phyloP scores from a whole-genome alignment of 2,113 vertebrate species.

The Xenopus laevis region DNA sequence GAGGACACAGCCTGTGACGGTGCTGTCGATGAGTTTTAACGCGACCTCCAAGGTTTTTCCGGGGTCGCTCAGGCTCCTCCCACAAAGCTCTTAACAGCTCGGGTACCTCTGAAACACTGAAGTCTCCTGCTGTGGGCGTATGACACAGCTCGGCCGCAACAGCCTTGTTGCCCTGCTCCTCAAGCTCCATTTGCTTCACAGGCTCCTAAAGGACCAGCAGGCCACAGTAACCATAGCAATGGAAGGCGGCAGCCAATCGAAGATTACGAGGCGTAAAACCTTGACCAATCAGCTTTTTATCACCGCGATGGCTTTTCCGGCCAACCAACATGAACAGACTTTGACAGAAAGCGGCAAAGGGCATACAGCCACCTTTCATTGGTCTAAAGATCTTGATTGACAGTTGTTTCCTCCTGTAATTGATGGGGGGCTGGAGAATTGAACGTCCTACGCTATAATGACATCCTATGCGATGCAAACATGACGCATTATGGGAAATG shows the following conservation, averaged over 20 bases:
- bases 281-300: no score
- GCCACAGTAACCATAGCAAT: constrained; percentile 9
- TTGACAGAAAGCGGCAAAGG: no score
- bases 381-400: no score
- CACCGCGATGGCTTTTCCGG: no score
- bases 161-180: not conserved
- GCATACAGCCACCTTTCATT: no score
- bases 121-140: not conserved
- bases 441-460: no score
- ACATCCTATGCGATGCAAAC: no score
- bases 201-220: not conserved
- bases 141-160: not conserved
- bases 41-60: not conserved
- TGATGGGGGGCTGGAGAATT: no score
- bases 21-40: constrained; percentile 18
- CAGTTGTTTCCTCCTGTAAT: no score
- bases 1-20: constrained; percentile 65
- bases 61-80: constrained; percentile 30
- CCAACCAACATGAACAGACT: no score
- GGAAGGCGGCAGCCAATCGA: constrained; percentile 1
- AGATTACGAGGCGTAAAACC: not conserved
- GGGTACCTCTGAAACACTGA: not conserved
- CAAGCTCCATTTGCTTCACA: not conserved
- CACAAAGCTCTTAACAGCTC: constrained; percentile 37
- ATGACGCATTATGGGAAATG: no score